Base-by-base conservation (phyloP, 2,888 invertebrate genomes). In the Xestia sexstrigata region DNA sequence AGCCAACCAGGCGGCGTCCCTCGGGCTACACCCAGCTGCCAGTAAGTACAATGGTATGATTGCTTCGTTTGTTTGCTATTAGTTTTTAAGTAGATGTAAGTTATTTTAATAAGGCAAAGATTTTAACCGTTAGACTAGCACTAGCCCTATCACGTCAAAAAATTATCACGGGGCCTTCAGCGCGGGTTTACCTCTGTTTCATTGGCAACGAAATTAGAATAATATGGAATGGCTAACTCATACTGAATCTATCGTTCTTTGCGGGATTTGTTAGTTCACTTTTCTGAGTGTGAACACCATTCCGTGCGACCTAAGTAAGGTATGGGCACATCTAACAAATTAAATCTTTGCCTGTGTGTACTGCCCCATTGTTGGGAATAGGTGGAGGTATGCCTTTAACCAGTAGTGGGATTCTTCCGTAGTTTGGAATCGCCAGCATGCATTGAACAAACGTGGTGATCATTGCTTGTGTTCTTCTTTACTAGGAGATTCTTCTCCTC, bases 1-100 rank as follows among this genome's bases (percentile, higher is more conserved):
- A 72, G 98, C 98, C 87, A 98, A 98, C 93, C 98, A 98, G 95
- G 98, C 98, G 60, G 98, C 98, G 74, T 98, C 98, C 91, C 97
- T 98, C 90, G 98, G 98, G 86, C 97, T 98, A 91, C 97, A 97
- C 91, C 98, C 98, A 79, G 97, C 97, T 82, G 98, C 98, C 91
- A 98, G 98, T 98, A 87, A 97, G 97, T 97, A 87, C 80, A 81
- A 81, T 71, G 80, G 80, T 81, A 81, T 26, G 80, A 20, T 69
- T n/a, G 68, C 68, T 70, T 52, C 52, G 55, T 70, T 81, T 81
- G 0, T 62, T 77, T 67, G 66, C 45, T 75, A 70, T 67, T 66
- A 62, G 20, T 47, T 35, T 15, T 6, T 79, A 78, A 72, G 58
- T 78, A 78, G 39, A 17, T 20, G 17, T 74, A 62, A 75, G 49